Percentiles rank a stretch among this genome's conserved stretches.
phyloP scores from a whole-genome alignment of 2,888 invertebrate genomes.

The Mythimna pallens region DNA sequence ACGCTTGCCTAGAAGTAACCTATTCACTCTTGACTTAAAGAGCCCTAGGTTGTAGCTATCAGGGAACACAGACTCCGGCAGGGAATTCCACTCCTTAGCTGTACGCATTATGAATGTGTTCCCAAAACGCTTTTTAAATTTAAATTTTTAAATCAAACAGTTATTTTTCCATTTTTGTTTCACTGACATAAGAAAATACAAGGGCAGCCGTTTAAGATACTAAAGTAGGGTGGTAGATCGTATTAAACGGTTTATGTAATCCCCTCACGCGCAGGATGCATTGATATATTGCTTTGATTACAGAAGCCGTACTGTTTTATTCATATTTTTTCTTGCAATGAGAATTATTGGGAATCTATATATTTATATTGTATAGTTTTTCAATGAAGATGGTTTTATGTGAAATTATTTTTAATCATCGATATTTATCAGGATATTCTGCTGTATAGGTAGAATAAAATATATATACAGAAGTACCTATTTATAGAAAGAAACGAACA shows the following conservation, averaged over 20 bases:
- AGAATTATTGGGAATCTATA: slow-evolving; percentile 58
- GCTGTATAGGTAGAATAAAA: background rate
- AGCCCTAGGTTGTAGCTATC: no score
- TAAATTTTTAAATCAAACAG: background rate
- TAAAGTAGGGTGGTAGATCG: slow-evolving; percentile 51
- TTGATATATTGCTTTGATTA: slow-evolving; percentile 65
- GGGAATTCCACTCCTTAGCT: no score
- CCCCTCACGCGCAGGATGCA: slow-evolving; percentile 66
- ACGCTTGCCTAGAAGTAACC: no score
- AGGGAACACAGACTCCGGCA: no score
- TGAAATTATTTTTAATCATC: background rate
- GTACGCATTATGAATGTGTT: no score
- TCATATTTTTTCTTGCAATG: slow-evolving; percentile 60
- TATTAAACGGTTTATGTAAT: slow-evolving; percentile 54
- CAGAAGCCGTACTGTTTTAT: slow-evolving; percentile 55
- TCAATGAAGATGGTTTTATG: background rate
- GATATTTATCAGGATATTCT: background rate
- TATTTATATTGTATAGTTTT: no score
- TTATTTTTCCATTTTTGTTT: background rate
- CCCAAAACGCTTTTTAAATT: no score
- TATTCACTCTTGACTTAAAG: no score
- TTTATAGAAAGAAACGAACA: background rate
- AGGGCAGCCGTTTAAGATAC: slow-evolving; percentile 45
- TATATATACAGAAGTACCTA: background rate
- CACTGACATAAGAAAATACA: slow-evolving; percentile 8